A percentile compares a stretch with the other conserved stretches of the same genome.
These are phyloP conservation scores for Polyergus mexicanus DNA, from an alignment of 1,140 invertebrate species.

Conservation along the genomic window DNA sequence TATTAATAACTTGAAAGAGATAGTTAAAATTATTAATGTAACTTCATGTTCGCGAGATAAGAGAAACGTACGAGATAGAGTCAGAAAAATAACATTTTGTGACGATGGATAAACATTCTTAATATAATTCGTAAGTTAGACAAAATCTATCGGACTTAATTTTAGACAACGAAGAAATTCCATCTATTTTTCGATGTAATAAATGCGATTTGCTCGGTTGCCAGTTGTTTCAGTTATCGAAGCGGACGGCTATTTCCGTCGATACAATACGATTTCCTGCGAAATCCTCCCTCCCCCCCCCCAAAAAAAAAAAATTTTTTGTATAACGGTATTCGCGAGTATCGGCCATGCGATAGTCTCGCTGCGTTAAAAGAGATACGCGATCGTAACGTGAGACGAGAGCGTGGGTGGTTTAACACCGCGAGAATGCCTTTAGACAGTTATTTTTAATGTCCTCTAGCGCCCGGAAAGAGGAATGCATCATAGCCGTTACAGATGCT, in stretches of 20 bases:
- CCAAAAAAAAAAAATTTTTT: conserved; percentile 15
- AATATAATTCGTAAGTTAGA: conserved; percentile 26
- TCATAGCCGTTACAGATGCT: conserved; percentile 55
- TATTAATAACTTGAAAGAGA: background rate
- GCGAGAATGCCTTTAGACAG: conserved; percentile 63
- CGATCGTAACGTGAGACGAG: conserved; percentile 73
- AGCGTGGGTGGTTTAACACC: conserved; percentile 68
- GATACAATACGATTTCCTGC: conserved; percentile 44
- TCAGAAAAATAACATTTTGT: background rate
- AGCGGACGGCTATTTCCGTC: conserved; percentile 64
- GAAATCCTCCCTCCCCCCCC: too few species aligned
- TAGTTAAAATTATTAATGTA: background rate
- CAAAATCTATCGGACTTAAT: conserved; percentile 36
- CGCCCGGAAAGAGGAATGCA: conserved; percentile 52
- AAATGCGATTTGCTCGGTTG: conserved; percentile 53
- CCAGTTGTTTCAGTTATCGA: conserved; percentile 45
- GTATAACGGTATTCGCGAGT: conserved; percentile 29
- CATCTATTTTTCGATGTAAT: conserved; percentile 62
- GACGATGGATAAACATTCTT: background rate
- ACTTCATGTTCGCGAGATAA: background rate
- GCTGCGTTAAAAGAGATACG: conserved; percentile 71
- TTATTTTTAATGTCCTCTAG: conserved; percentile 75
- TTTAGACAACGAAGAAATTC: conserved; percentile 55
- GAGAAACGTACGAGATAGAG: background rate
- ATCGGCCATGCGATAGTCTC: conserved; percentile 26